Percentiles rank a stretch among this genome's conserved stretches.
phyloP scores from a whole-genome alignment of 2,888 invertebrate species.

The Hyles lineata region DNA sequence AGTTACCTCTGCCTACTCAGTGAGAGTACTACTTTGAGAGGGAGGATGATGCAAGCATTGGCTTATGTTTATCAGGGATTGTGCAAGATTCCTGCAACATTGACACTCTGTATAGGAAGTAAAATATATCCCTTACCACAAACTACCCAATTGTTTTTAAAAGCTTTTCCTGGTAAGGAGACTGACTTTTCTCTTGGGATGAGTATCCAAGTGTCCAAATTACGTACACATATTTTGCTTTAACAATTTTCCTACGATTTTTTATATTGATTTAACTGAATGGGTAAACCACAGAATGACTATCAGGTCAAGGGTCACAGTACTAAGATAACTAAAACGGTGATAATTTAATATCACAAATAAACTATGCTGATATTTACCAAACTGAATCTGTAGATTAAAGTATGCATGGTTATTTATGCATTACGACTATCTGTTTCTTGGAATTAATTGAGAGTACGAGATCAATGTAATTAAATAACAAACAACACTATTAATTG shows the following conservation, averaged over 20 bases:
- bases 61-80: too few relatives aligned
- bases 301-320: neutral
- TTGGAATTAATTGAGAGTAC: slow-evolving; percentile 23
- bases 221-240: neutral
- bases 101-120: too few relatives aligned
- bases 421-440: slow-evolving; percentile 4
- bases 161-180: too few relatives aligned
- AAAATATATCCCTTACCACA: too few relatives aligned
- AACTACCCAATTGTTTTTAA: too few relatives aligned
- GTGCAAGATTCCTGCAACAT: too few relatives aligned
- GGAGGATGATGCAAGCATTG: too few relatives aligned
- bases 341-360: neutral
- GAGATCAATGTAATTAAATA: slow-evolving; percentile 9
- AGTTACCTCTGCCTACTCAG: too few relatives aligned
- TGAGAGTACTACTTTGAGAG: too few relatives aligned
- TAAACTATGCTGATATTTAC: neutral
- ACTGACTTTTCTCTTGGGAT: too few relatives aligned
- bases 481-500: slow-evolving; percentile 9
- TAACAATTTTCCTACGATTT: neutral
- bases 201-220: neutral
- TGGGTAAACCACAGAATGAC: neutral
- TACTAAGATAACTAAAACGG: neutral
- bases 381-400: neutral
- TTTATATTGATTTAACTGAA: neutral
- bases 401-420: neutral